Evolutionary conservation across 2,888 invertebrate genomes (phyloP).

Genomic region (Lomographa bimaculata): DNA sequence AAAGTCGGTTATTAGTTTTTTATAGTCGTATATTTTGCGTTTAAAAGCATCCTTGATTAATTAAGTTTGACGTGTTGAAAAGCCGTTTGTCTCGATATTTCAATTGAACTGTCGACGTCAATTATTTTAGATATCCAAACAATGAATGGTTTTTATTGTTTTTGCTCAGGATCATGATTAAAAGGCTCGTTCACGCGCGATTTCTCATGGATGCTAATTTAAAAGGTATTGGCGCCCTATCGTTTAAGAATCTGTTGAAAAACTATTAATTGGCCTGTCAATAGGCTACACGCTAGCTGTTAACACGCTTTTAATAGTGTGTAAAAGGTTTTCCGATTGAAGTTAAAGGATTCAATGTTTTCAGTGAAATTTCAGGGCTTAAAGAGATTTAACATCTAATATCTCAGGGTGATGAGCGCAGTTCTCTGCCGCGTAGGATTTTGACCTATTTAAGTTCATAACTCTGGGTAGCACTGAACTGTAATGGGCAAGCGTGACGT

Average conservation of each 20-base stretch:
- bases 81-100: constrained; percentile 15
- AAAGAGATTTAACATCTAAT: too few relatives aligned
- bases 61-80: constrained; percentile 9
- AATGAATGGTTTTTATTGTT: constrained; percentile 36
- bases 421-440: too few relatives aligned
- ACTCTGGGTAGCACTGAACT: too few relatives aligned
- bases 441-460: too few relatives aligned
- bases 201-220: constrained; percentile 30
- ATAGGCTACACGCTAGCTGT: constrained; percentile 21
- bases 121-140: constrained; percentile 41
- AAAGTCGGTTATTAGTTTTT: too few relatives aligned
- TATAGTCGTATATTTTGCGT: too few relatives aligned
- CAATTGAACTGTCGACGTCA: constrained; percentile 49
- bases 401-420: too few relatives aligned
- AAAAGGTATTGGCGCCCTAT: constrained; percentile 14
- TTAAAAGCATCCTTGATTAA: too few relatives aligned
- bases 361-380: too few relatives aligned
- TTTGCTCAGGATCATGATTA: constrained; percentile 34
- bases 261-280: constrained; percentile 20
- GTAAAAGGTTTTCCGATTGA: too few relatives aligned
- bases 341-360: too few relatives aligned
- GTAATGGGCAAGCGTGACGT: too few relatives aligned
- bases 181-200: constrained; percentile 21
- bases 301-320: constrained; percentile 15
- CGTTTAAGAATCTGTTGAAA: constrained; percentile 25